Percentiles rank a stretch among this genome's conserved stretches.
phyloP scores from a whole-genome alignment of 92 coral and sea anemone species.

The Siderastrea radians region DNA sequence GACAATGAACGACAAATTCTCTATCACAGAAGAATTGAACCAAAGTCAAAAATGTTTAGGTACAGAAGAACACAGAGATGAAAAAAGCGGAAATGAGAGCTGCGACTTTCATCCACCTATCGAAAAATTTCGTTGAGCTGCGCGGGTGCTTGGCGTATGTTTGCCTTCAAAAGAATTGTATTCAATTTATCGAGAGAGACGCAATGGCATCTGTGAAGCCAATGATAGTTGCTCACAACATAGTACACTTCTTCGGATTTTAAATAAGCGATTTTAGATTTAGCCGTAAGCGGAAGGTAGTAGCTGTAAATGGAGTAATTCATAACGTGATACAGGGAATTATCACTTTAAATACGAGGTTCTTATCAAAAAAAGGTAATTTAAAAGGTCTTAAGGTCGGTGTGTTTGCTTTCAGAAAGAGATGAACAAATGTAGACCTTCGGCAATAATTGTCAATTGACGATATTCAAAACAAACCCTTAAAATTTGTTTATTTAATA shows the following conservation, averaged over 20 bases:
- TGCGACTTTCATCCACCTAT: neutral
- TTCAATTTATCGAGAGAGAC: constrained; percentile 53
- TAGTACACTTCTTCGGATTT: constrained; percentile 70
- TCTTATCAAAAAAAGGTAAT: neutral
- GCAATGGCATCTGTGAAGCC: constrained; percentile 68
- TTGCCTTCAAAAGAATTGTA: constrained; percentile 74
- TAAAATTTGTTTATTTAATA: too few species aligned
- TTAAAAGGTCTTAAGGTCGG: neutral
- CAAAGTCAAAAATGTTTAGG: neutral
- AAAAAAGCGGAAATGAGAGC: neutral
- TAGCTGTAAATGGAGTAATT: neutral
- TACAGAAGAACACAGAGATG: neutral
- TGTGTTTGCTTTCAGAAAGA: too few species aligned
- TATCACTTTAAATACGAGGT: neutral
- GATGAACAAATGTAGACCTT: neutral
- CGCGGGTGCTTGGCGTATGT: constrained; percentile 79
- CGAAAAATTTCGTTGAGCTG: constrained; percentile 76
- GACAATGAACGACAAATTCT: too few species aligned
- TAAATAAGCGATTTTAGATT: constrained; percentile 76
- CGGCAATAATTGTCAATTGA: neutral
- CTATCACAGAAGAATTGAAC: neutral
- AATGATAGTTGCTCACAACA: constrained; percentile 67
- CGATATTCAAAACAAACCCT: too few species aligned
- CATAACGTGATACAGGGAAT: neutral
- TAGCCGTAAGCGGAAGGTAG: neutral